Percentiles rank a stretch among this genome's conserved stretches.
Conservation (phyloP, 1,140 invertebrate species). For the Metopolophium dirhodum region DNA sequence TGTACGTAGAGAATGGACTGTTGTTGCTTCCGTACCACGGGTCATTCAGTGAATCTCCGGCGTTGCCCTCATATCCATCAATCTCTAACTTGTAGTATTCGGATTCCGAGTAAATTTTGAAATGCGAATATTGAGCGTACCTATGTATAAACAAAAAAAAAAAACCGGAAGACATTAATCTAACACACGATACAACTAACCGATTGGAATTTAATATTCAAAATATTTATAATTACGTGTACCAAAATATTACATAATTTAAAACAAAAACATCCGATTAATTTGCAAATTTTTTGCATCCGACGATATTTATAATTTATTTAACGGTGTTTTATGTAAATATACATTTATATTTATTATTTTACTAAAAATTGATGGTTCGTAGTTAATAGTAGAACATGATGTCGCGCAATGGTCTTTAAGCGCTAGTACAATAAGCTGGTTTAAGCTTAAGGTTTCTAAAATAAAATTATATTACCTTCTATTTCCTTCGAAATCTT, state of each 20-base stretch:
- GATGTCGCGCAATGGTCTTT: neutral
- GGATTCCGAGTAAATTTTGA: conserved; percentile 87
- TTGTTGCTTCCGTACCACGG: conserved; percentile 92
- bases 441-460: neutral
- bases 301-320: neutral
- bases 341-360: neutral
- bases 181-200: neutral
- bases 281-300: neutral
- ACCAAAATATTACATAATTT: neutral
- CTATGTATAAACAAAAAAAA: conserved; percentile 65
- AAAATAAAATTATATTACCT: conserved; percentile 69
- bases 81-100: conserved; percentile 93
- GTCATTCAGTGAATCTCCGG: conserved; percentile 88
- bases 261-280: neutral
- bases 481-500: conserved; percentile 93
- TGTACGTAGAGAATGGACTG: conserved; percentile 89
- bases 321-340: neutral
- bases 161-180: neutral
- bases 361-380: neutral
- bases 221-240: neutral
- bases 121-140: conserved; percentile 89
- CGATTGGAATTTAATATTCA: neutral
- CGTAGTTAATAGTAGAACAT: neutral
- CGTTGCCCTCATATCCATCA: conserved; percentile 89
- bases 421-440: neutral